phyloP scores from a whole-genome alignment of 2,113 vertebrate genomes.

The Carassius auratus region DNA sequence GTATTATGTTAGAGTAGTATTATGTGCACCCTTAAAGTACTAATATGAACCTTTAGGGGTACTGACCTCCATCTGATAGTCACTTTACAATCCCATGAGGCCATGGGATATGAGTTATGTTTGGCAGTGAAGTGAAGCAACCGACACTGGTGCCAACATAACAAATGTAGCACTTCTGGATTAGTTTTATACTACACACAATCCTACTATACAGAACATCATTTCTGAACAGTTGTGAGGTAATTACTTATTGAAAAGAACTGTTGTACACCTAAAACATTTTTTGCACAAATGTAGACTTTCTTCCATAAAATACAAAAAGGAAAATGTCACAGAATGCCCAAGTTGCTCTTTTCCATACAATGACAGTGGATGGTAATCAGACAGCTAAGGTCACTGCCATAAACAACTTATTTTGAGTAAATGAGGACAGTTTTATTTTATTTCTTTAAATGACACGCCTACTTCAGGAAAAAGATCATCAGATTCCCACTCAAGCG shows the following conservation, averaged over 20 bases:
- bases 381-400: too few relatives aligned
- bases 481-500: not conserved
- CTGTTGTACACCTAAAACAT: not conserved
- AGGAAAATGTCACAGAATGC: not conserved
- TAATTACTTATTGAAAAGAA: not conserved
- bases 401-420: not conserved
- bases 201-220: not conserved
- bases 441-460: not conserved
- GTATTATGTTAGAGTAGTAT: too few relatives aligned
- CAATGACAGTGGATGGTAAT: not conserved
- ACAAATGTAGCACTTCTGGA: not conserved
- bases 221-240: not conserved
- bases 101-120: not conserved
- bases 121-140: not conserved
- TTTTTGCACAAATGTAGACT: not conserved
- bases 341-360: not conserved
- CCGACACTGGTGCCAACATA: not conserved
- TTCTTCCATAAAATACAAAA: not conserved
- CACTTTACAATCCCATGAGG: not conserved
- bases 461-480: too few relatives aligned
- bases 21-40: not conserved
- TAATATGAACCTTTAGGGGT: not conserved
- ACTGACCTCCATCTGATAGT: not conserved
- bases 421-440: not conserved
- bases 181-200: not conserved